Evolutionary conservation across 1,140 invertebrate species (phyloP).

Genomic region (Camponotus vicinus): DNA sequence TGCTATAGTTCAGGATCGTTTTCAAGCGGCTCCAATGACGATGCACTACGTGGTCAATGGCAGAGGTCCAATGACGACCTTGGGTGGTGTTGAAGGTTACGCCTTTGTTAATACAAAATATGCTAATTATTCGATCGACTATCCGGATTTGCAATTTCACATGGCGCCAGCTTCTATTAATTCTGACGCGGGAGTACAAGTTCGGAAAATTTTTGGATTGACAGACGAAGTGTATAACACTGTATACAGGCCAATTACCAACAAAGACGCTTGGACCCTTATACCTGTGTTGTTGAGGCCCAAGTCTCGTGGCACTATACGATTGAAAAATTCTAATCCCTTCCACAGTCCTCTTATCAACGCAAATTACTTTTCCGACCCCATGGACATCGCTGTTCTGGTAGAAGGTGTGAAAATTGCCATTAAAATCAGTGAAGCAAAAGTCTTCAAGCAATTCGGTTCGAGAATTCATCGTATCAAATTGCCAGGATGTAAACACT

Average conservation of each 20-base stretch:
- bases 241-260: constrained; percentile 92
- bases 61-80: constrained; percentile 93
- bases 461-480: constrained; percentile 91
- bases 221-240: constrained; percentile 93
- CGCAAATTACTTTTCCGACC: constrained; percentile 95
- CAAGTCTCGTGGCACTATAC: constrained; percentile 92
- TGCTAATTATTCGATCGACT: constrained; percentile 90
- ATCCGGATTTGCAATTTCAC: constrained; percentile 95
- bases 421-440: constrained; percentile 90
- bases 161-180: constrained; percentile 95
- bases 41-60: constrained; percentile 93
- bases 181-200: constrained; percentile 91
- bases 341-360: constrained; percentile 94
- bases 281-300: constrained; percentile 94
- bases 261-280: constrained; percentile 93
- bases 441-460: constrained; percentile 93
- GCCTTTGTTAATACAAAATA: constrained; percentile 94
- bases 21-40: constrained; percentile 91
- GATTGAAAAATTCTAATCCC: constrained; percentile 92
- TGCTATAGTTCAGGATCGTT: constrained; percentile 91
- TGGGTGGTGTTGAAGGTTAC: constrained; percentile 94
- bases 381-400: constrained; percentile 91
- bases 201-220: constrained; percentile 92
- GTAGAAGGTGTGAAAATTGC: constrained; percentile 94
- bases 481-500: constrained; percentile 92